Base-by-base conservation (phyloP, 2,797 vertebrate genomes). In the Denticeps clupeoides region DNA sequence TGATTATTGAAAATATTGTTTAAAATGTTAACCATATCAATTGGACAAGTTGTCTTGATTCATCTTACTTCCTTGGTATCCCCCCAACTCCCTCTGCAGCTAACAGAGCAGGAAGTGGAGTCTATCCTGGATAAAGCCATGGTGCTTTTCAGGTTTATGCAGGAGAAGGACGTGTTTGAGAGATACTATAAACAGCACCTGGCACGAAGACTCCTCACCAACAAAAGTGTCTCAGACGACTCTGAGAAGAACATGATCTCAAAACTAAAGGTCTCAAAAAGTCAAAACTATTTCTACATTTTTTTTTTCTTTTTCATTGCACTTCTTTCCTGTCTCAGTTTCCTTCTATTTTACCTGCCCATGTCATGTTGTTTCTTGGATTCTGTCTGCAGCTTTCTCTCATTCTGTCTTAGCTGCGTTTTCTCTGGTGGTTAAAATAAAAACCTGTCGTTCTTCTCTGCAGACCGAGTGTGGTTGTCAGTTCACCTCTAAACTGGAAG, bases 161-260 rank as follows among this genome's bases (percentile, higher is more conserved):
- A 97, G 79, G 93, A 99, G 76, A 99, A 99, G 56, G 93, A 97
- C 66, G 89, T 97, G 56, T 99, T 97, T 79, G 93, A 97, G 74
- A 84, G 90, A 56, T 96, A 95, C 55, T 94, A 95, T 73, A 94
- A 93, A 65, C 91, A 96, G 75, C 93, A 97, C 66, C 82, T 97
- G 74, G 91, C 89, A 58, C 85, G 90, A 63, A 85, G 93, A 63
- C 87, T 96, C 60, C 89, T 96, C 49, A 93, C 91, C 58, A 97
- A 95, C 80, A 97, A 92, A 75, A 95, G 90, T 51, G 90, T 95
- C 55, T 97, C 92, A 18, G 91, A 96, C 59, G 89, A 95, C 67
- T 93, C 89, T 0, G 92, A 97, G 78, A 97, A 94, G 77, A 95
- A 93, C 63, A 97, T 97, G 91, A 95, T 97, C 56, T 93, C 90